These are phyloP conservation scores for Petrolisthes cinctipes DNA, from an alignment of 2,888 invertebrate genomes.

Conservation along the genomic window DNA sequence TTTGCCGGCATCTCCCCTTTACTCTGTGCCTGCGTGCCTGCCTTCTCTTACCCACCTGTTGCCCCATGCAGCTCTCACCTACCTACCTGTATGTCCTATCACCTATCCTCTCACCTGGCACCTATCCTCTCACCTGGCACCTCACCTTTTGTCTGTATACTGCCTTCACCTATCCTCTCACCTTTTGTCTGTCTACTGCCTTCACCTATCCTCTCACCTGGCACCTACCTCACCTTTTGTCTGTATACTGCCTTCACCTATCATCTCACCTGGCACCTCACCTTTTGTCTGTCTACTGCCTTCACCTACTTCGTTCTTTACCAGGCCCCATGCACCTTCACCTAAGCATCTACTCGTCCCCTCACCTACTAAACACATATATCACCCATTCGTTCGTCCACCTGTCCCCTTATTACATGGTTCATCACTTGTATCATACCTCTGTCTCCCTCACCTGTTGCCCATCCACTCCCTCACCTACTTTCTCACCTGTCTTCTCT, in stretches of 20 bases:
- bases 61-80: background rate
- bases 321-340: background rate
- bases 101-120: background rate
- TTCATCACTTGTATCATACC: too few relatives aligned
- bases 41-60: background rate
- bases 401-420: too few relatives aligned
- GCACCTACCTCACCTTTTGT: background rate
- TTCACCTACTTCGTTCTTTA: background rate
- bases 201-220: background rate
- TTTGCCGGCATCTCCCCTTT: background rate
- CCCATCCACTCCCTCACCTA: background rate
- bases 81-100: background rate
- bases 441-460: background rate
- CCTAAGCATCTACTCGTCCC: background rate
- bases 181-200: background rate
- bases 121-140: background rate
- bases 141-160: background rate
- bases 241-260: background rate
- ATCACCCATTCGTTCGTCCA: too few relatives aligned
- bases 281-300: background rate
- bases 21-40: too few relatives aligned
- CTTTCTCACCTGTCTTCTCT: background rate
- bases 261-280: background rate
- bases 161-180: background rate
- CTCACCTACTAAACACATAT: too few relatives aligned